Conservation (phyloP, 2,113 vertebrate species). For the Carollia perspicillata region DNA sequence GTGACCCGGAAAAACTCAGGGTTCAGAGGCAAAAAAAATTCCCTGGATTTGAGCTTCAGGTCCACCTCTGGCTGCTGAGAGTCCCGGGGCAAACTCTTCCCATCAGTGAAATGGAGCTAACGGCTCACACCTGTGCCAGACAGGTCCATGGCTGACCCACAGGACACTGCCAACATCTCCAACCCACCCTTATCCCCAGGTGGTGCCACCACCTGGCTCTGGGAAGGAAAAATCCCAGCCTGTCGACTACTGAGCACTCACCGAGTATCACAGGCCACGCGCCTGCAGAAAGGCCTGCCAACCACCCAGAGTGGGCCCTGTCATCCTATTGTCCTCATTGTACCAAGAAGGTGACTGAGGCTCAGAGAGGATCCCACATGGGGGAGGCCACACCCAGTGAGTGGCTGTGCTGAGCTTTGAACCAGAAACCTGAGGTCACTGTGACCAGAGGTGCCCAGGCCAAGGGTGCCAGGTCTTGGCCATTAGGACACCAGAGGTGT, state of each 20-base stretch:
- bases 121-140: rapidly evolving
- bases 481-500: background rate
- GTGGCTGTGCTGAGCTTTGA: background rate
- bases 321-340: rapidly evolving
- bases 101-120: background rate
- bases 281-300: background rate
- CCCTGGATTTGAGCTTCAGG: background rate
- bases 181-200: background rate
- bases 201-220: background rate
- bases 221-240: background rate
- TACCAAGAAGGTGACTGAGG: background rate
- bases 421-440: background rate
- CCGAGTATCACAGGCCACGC: rapidly evolving
- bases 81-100: background rate
- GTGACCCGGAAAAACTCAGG: background rate
- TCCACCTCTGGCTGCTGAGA: too few relatives aligned
- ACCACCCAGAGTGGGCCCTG: rapidly evolving
- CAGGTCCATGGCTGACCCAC: background rate
- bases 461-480: background rate
- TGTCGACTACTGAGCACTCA: background rate
- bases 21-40: background rate
- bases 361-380: background rate
- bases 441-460: background rate
- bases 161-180: background rate
- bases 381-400: background rate